Evolutionary conservation across 2,113 vertebrate genomes (phyloP).

Genomic region (Narcine bancroftii): DNA sequence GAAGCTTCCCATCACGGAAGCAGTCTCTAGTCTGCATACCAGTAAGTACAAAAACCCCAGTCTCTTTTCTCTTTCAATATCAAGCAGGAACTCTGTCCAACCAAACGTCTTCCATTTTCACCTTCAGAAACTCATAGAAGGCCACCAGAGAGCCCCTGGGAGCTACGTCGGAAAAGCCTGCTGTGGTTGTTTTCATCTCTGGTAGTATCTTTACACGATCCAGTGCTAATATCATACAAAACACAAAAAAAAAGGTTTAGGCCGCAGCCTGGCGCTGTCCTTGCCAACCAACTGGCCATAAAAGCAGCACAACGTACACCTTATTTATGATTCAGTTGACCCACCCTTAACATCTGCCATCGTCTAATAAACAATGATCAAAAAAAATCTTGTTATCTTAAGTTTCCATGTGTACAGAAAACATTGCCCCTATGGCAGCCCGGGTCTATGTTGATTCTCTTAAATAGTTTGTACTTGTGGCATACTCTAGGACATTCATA

Average conservation of each 20-base stretch:
- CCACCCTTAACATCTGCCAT: conserved; percentile 54
- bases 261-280: conserved; percentile 56
- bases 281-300: conserved; percentile 40
- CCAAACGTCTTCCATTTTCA: conserved; percentile 54
- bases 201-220: conserved; percentile 45
- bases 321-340: conserved; percentile 57
- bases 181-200: conserved; percentile 35
- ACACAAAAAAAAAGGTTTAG: conserved; percentile 49
- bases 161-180: conserved; percentile 2
- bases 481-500: conserved; percentile 44
- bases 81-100: conserved; percentile 62
- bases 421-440: conserved; percentile 56
- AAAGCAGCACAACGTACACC: conserved; percentile 69
- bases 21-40: conserved; percentile 70
- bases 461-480: conserved; percentile 45
- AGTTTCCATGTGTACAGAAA: conserved; percentile 49
- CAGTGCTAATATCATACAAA: conserved; percentile 58
- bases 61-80: conserved; percentile 49
- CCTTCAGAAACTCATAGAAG: conserved; percentile 50
- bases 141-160: conserved; percentile 41
- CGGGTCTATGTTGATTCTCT: conserved; percentile 49
- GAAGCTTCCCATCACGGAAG: conserved; percentile 65
- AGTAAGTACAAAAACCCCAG: conserved; percentile 63
- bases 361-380: conserved; percentile 20
- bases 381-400: neutral